Percentiles rank a stretch among this genome's conserved stretches.
Evolutionary conservation across 2,113 vertebrate genomes (phyloP).

Genomic region (Hymenochirus boettgeri): DNA sequence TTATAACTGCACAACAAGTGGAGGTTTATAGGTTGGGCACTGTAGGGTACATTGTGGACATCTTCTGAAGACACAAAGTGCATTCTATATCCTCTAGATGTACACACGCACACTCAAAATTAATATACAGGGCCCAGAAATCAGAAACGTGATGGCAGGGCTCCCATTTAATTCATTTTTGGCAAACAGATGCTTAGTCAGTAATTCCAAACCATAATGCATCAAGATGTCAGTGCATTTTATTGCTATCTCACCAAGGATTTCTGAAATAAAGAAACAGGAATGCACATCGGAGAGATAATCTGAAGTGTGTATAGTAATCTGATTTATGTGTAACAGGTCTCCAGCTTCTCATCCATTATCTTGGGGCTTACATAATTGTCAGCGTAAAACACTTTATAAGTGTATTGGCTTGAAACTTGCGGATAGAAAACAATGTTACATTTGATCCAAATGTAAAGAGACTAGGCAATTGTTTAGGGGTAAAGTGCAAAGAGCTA

Average conservation of each 20-base stretch:
- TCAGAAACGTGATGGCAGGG: not conserved
- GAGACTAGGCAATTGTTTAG: constrained; percentile 5
- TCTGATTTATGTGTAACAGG: not conserved
- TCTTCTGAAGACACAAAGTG: too few species aligned
- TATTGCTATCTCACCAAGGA: constrained; percentile 3
- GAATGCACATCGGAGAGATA: not conserved
- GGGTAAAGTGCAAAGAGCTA: not conserved
- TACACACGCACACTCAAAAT: too few species aligned
- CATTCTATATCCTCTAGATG: too few species aligned
- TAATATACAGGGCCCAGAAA: too few species aligned
- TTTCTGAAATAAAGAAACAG: not conserved
- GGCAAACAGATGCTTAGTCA: not conserved
- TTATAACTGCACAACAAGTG: too few species aligned
- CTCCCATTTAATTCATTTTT: not conserved
- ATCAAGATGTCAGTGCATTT: constrained; percentile 2
- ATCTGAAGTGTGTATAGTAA: not conserved
- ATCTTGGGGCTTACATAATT: not conserved
- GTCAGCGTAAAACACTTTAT: not conserved
- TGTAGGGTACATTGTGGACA: too few species aligned
- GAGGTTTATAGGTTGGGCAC: too few species aligned
- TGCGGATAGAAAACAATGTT: not conserved
- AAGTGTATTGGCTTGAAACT: not conserved
- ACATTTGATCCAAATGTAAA: constrained; percentile 2
- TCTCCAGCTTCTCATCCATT: not conserved
- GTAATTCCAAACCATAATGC: constrained; percentile 1